Conservation (phyloP, 2,113 vertebrate genomes). For the Odontophorus gujanensis region DNA sequence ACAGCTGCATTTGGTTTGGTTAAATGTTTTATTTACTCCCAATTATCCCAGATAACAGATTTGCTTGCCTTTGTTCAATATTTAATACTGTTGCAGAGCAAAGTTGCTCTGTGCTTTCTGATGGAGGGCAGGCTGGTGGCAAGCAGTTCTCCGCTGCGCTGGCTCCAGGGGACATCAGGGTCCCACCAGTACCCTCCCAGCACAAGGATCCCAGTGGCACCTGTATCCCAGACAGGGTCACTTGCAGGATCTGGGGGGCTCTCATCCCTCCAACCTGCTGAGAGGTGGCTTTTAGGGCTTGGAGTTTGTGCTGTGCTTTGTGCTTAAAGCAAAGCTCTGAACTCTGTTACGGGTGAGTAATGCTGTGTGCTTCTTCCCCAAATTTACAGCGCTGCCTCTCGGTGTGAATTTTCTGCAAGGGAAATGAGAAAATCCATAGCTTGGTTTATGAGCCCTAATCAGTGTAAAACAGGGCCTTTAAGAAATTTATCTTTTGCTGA, state of each 20-base stretch:
- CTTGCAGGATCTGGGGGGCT: not conserved
- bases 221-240: not conserved
- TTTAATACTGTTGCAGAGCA: slow-evolving; percentile 31
- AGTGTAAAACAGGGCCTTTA: not conserved
- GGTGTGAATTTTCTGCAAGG: not conserved
- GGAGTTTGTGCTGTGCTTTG: not conserved
- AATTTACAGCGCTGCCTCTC: not conserved
- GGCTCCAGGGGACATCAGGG: not conserved
- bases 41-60: slow-evolving; percentile 69
- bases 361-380: not conserved
- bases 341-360: not conserved
- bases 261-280: not conserved
- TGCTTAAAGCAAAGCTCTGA: not conserved
- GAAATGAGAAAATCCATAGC: not conserved
- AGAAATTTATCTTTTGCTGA: not conserved
- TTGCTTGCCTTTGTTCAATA: slow-evolving; percentile 54
- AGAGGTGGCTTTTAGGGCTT: not conserved
- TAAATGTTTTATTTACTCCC: slow-evolving; percentile 73
- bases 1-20: slow-evolving; percentile 71
- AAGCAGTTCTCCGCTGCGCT: not conserved
- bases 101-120: not conserved
- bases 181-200: not conserved
- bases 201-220: rapidly evolving
- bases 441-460: not conserved
- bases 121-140: not conserved